Percentiles rank a stretch among this genome's conserved stretches.
Conservation (phyloP, 2,113 vertebrate species). For the Fulica atra region DNA sequence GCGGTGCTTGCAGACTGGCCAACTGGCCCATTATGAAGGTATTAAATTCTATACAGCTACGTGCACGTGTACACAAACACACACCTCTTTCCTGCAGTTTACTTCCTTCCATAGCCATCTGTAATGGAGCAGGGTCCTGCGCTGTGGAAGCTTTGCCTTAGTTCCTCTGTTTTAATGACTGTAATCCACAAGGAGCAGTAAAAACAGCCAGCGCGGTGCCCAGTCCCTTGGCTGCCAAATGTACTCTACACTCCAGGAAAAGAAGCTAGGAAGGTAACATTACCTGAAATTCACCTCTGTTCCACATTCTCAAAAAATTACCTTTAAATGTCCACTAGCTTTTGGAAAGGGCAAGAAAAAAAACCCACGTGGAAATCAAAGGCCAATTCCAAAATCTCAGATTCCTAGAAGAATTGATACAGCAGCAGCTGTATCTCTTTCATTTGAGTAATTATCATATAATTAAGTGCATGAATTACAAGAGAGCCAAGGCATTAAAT, state of each 20-base stretch:
- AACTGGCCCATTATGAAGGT: background rate
- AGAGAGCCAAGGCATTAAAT: constrained; percentile 91
- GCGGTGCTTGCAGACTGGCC: background rate
- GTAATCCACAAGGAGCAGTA: constrained; percentile 40
- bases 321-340: background rate
- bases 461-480: constrained; percentile 94
- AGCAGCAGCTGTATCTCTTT: constrained; percentile 86
- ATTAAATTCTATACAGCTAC: background rate
- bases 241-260: background rate
- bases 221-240: constrained; percentile 45
- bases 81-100: background rate
- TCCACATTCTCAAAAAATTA: background rate
- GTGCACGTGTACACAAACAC: background rate
- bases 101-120: constrained; percentile 40
- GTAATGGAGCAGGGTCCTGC: constrained; percentile 14
- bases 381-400: constrained; percentile 71
- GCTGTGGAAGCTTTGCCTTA: constrained; percentile 21
- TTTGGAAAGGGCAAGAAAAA: background rate
- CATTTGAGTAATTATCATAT: constrained; percentile 89
- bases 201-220: constrained; percentile 23
- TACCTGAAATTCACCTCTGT: constrained; percentile 19
- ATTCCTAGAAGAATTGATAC: constrained; percentile 80
- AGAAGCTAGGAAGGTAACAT: constrained; percentile 7
- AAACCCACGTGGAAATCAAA: constrained; percentile 18
- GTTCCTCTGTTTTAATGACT: constrained; percentile 41